Evolutionary conservation across 2,113 vertebrate genomes (phyloP).

Genomic region (Ellobius talpinus): DNA sequence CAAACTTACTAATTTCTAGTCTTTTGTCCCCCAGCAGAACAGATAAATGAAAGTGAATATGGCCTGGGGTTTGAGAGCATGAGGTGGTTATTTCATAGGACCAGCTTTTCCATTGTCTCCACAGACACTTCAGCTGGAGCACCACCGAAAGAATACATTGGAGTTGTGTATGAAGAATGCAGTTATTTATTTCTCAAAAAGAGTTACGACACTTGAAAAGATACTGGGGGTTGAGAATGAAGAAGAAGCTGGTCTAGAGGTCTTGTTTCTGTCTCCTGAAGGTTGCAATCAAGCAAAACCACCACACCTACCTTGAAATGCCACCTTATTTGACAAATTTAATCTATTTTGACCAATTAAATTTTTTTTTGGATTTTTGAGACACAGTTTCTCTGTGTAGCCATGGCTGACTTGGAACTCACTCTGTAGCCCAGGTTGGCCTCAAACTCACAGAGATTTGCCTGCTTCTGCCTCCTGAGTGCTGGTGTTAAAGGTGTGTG

Average conservation of each 20-base stretch:
- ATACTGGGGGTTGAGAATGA: background rate
- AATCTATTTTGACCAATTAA: slow-evolving; percentile 20
- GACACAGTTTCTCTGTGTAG: too few species aligned
- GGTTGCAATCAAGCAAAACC: background rate
- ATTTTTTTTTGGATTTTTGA: background rate
- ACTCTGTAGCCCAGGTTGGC: too few species aligned
- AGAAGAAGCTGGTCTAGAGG: background rate
- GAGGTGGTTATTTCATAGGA: slow-evolving; percentile 7
- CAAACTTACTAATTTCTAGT: slow-evolving; percentile 7
- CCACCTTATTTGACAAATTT: slow-evolving; percentile 18
- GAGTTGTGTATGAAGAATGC: slow-evolving; percentile 3
- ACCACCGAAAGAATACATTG: background rate
- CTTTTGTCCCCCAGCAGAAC: background rate
- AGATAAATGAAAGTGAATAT: background rate
- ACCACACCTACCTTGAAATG: background rate
- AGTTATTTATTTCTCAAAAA: slow-evolving; percentile 35
- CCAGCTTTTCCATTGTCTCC: background rate
- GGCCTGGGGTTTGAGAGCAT: background rate
- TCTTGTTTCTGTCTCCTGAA: background rate
- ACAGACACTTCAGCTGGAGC: background rate
- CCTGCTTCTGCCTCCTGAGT: too few species aligned
- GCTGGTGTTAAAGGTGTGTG: too few species aligned
- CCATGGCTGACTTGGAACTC: too few species aligned
- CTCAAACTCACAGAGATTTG: too few species aligned
- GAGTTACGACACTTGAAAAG: slow-evolving; percentile 23